These are phyloP conservation scores for Botia almorhae DNA, from an alignment of 2,797 vertebrate species.

Conservation along the genomic window DNA sequence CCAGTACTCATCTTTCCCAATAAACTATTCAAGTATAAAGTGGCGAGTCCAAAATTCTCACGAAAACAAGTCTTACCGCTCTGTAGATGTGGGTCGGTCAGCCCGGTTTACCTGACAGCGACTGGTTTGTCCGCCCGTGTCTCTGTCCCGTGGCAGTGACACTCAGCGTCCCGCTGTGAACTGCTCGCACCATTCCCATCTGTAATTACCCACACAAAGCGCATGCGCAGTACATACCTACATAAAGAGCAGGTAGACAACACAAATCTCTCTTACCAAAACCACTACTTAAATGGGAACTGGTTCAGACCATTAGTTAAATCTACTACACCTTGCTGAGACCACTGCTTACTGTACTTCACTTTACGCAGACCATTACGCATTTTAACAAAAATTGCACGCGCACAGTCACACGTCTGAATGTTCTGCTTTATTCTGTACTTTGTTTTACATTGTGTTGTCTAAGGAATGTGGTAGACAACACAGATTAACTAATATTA, in stretches of 20 bases:
- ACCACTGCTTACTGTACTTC: too few relatives aligned
- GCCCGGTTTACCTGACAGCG: slow-evolving; percentile 15
- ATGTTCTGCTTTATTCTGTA: too few relatives aligned
- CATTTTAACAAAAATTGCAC: too few relatives aligned
- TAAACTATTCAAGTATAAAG: background rate
- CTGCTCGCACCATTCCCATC: slow-evolving; percentile 7
- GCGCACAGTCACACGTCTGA: too few relatives aligned
- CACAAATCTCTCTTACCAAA: background rate
- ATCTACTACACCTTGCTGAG: too few relatives aligned
- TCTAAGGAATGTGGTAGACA: too few relatives aligned
- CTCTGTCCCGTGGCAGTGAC: slow-evolving; percentile 7
- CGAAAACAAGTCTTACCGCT: slow-evolving; percentile 26
- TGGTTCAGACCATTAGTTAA: too few relatives aligned
- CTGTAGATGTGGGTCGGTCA: slow-evolving; percentile 3
- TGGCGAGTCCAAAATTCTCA: background rate
- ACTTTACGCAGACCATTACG: too few relatives aligned
- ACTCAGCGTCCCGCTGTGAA: background rate
- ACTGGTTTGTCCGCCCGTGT: slow-evolving; percentile 7
- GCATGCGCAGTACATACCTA: slow-evolving; percentile 41
- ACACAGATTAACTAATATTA: too few relatives aligned
- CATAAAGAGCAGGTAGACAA: slow-evolving; percentile 9
- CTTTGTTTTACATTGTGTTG: too few relatives aligned
- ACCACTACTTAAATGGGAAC: too few relatives aligned
- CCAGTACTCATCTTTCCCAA: background rate
- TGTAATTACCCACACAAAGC: background rate